Conservation (phyloP, 1,140 invertebrate genomes). For the Zaprionus lachaisei region DNA sequence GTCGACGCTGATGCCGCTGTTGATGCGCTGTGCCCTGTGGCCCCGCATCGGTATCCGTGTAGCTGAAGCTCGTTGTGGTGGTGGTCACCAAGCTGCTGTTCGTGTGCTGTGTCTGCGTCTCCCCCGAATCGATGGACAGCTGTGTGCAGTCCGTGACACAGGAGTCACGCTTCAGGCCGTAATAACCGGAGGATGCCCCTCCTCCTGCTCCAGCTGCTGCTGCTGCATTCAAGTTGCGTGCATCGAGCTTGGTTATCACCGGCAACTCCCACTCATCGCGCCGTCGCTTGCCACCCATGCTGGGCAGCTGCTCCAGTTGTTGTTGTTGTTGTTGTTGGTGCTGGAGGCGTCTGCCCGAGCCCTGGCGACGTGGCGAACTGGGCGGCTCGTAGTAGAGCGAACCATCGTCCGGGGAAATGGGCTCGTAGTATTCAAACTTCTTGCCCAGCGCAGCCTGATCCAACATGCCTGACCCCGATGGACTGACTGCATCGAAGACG, state of each 20-base stretch:
- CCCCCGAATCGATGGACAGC: slow-evolving; percentile 74
- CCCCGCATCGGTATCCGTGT: slow-evolving; percentile 64
- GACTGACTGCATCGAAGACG: slow-evolving; percentile 82
- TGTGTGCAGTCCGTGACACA: slow-evolving; percentile 82
- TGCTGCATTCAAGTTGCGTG: slow-evolving; percentile 52
- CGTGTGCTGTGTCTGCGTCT: slow-evolving; percentile 69
- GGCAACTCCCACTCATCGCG: slow-evolving; percentile 73
- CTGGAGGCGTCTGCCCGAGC: slow-evolving; percentile 51
- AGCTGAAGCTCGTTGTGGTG: slow-evolving; percentile 81
- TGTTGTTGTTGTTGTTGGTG: slow-evolving; percentile 3
- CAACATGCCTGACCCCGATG: slow-evolving; percentile 34
- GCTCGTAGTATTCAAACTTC: slow-evolving; percentile 83
- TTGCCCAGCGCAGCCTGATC: slow-evolving; percentile 41
- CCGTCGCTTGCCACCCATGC: slow-evolving; percentile 54
- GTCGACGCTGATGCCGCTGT: slow-evolving; percentile 64
- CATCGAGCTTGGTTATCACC: slow-evolving; percentile 73
- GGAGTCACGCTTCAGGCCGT: slow-evolving; percentile 72
- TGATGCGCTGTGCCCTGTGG: not conserved
- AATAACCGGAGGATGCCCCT: slow-evolving; percentile 38
- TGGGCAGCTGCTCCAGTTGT: slow-evolving; percentile 51
- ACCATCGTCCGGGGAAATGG: slow-evolving; percentile 79
- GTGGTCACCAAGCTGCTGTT: slow-evolving; percentile 72
- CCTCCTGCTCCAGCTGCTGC: slow-evolving; percentile 28
- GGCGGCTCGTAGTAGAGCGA: slow-evolving; percentile 69
- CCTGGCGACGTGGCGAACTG: slow-evolving; percentile 64